Evolutionary conservation across 1,140 invertebrate genomes (phyloP), one percentile per base, ranked within the genome.

Genomic region (Liolophura sinensis): DNA sequence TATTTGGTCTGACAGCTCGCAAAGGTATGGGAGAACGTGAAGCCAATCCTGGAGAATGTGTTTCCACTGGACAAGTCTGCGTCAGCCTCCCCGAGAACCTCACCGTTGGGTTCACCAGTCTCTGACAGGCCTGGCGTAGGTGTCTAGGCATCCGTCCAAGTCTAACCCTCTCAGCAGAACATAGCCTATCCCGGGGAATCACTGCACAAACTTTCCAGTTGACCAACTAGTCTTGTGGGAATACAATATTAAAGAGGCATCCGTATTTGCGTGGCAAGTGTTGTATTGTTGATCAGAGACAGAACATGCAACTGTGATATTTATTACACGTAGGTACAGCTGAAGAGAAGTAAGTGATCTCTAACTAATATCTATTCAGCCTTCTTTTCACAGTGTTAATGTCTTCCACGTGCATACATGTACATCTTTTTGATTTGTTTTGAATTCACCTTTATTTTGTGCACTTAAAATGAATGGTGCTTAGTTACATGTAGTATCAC

Each of bases 11-110:
- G 72, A 62, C 69, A 78, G 77, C 62, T 78, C 52, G 71, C 71
- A 49, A 71, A 69, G 64, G 75, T 75, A 7, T 78, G 77, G 77
- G 62, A 66, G 59, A 68, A 70, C 24, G 69, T 78, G 31, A 62
- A 62, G 60, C 77, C 74, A 20, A 76, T 78, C 1, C 68, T 75
- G 22, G 70, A 75, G 20, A 62, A 18, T 24, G 9, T 15, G 4
- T 60, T 40, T 51, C 16, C 65, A 46, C 11, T 47, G 0, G 52
- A 31, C 49, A 65, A 57, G 52, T 24, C 47, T 55, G 46, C 25
- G 7, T 60, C 67, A 12, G 25, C 51, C 18, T 68, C 67, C 48
- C 67, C 67, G 15, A 64, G 70, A 40, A 72, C 64, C 9, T 71
- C 71, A 20, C 71, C 70, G 11, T 50, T 71, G n/a, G 71, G 71